These are phyloP conservation scores for Aphidius ervi DNA, from an alignment of 1,140 invertebrate species.

Conservation along the genomic window DNA sequence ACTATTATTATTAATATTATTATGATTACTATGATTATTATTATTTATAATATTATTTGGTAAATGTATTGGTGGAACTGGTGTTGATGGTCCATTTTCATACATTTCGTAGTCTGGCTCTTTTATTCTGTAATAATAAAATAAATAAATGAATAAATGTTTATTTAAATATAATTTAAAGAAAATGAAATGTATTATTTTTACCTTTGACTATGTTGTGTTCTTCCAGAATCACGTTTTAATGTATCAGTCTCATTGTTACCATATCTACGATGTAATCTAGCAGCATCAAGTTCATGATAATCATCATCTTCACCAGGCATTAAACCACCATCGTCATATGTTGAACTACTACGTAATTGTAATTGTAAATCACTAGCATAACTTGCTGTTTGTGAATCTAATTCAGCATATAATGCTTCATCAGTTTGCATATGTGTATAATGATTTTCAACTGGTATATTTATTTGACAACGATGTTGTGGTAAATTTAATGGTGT, in stretches of 20 bases:
- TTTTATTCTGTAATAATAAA: constrained; percentile 38
- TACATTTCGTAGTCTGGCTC: constrained; percentile 54
- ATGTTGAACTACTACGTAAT: constrained; percentile 47
- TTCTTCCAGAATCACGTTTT: constrained; percentile 43
- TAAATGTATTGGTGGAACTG: constrained; percentile 37
- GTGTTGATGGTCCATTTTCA: constrained; percentile 47
- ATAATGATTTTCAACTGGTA: constrained; percentile 65
- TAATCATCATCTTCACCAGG: constrained; percentile 49
- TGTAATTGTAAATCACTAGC: constrained; percentile 50
- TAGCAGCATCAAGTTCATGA: constrained; percentile 49
- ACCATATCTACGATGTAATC: constrained; percentile 50
- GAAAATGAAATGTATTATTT: background rate
- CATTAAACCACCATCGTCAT: constrained; percentile 38
- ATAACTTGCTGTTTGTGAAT: constrained; percentile 53
- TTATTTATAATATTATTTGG: constrained; percentile 41
- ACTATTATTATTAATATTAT: constrained; percentile 38
- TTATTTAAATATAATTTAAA: background rate
- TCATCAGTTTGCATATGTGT: constrained; percentile 68
- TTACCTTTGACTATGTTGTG: constrained; percentile 49
- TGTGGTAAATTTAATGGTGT: constrained; percentile 49
- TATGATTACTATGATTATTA: constrained; percentile 27
- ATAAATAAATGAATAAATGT: background rate
- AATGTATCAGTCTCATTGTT: constrained; percentile 39
- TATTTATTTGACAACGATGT: constrained; percentile 46
- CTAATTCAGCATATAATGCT: constrained; percentile 65